phyloP scores from a whole-genome alignment of 64 coral and sea anemone species.

The Pachyseris speciosa region DNA sequence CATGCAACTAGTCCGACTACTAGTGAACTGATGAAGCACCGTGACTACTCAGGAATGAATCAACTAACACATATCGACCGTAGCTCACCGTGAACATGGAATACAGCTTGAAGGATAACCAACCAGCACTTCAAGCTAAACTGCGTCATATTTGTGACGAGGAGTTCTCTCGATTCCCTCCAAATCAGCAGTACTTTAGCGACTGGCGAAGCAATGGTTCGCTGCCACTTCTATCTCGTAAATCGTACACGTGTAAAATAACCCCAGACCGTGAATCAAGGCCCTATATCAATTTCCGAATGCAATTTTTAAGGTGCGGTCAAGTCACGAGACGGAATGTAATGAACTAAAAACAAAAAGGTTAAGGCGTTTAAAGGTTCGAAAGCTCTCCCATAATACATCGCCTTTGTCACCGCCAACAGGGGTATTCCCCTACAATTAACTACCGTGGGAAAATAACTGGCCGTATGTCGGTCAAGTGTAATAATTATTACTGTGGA shows the following conservation, averaged over 20 bases:
- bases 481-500: no score
- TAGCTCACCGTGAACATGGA: background rate
- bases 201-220: background rate
- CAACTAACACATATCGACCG: no score
- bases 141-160: background rate
- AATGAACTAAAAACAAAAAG: background rate
- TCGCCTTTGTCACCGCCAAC: background rate
- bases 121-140: background rate
- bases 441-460: background rate
- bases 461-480: background rate
- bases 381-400: background rate
- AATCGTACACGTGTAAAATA: no score
- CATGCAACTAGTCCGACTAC: no score
- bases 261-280: no score
- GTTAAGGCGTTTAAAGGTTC: background rate
- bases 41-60: no score
- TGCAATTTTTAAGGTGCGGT: background rate
- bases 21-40: background rate
- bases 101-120: background rate
- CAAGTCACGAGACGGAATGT: background rate
- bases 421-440: background rate
- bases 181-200: background rate
- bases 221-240: background rate
- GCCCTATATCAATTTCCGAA: background rate
- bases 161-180: background rate